Evolutionary conservation across 2,888 invertebrate species (phyloP), one percentile per base, ranked within the genome.

Genomic region (Epinotia bilunana): DNA sequence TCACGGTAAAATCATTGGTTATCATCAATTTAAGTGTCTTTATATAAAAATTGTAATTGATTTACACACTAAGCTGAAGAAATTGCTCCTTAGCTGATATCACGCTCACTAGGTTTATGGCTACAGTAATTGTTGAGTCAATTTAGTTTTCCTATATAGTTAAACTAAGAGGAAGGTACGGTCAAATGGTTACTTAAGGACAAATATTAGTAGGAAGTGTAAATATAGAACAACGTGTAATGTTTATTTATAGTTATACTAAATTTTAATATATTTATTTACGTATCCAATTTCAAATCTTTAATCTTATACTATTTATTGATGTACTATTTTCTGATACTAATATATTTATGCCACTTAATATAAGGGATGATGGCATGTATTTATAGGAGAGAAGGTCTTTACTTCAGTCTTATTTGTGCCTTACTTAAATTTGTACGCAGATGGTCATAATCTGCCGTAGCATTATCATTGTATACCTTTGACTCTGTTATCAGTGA

Each of bases 401-500:
- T 60, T 39, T 64, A 65, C 70, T 71, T 74, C 69, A 73, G 55
- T 71, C 70, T 74, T 58, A 60, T 74, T 71, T 74, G 74, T 74
- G 74, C 74, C 74, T 74, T 74, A 70, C 63, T 74, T 63, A 60
- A 70, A 65, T 43, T 64, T 60, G 70, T 58, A 74, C 55, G 53
- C 69, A 70, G 58, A 53, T 46, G 39, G 33, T 39, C 39, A 53
- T 68, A 3, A 57, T 62, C 33, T 23, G 64, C 61, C 55, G 55
- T 67, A 67, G 65, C 18, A 5, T 74, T 63, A 67, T 74, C 58
- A 65, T 64, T 68, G 63, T 65, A 65, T 53, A 62, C 69, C 63
- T 57, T 74, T 71, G 74, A 71, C 74, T 71, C 67, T 20, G 28
- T 67, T 67, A 69, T 64, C 49, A 57, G 62, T 78, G 78, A 80